phyloP scores from a whole-genome alignment of 2,113 vertebrate species.

The Gopherus flavomarginatus region DNA sequence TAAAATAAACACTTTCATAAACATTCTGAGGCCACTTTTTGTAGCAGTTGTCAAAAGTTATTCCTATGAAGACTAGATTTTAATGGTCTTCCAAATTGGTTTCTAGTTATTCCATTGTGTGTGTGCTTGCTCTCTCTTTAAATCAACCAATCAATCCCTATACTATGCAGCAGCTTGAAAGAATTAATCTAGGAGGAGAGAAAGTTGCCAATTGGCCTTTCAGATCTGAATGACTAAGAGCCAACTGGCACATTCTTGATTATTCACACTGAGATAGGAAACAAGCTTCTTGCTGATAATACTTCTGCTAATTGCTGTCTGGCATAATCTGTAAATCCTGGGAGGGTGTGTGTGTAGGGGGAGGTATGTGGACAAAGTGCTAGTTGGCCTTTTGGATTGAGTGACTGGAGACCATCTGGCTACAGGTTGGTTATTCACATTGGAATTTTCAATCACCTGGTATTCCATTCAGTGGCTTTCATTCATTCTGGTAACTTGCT shows the following conservation, averaged over 20 bases:
- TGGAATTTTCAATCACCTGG: not conserved
- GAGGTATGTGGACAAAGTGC: not conserved
- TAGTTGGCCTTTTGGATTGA: not conserved
- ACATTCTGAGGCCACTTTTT: not conserved
- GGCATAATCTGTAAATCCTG: not conserved
- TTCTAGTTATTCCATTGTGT: not conserved
- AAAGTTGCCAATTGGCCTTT: not conserved
- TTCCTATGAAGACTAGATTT: not conserved
- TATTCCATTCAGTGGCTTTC: not conserved
- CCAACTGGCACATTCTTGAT: not conserved
- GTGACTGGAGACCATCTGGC: not conserved
- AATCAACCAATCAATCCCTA: not conserved
- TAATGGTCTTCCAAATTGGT: not conserved
- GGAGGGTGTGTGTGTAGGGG: not conserved
- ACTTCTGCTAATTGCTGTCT: not conserved
- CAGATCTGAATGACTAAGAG: not conserved
- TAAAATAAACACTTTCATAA: not conserved
- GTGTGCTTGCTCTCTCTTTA: not conserved
- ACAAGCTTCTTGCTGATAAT: constrained; percentile 2
- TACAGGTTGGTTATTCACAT: not conserved
- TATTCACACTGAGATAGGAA: not conserved
- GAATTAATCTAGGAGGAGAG: not conserved
- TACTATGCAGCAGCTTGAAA: not conserved
- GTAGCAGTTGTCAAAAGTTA: not conserved
- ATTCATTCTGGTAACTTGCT: not conserved